phyloP scores from a whole-genome alignment of 1,140 invertebrate species.

The Drosophila truncata region DNA sequence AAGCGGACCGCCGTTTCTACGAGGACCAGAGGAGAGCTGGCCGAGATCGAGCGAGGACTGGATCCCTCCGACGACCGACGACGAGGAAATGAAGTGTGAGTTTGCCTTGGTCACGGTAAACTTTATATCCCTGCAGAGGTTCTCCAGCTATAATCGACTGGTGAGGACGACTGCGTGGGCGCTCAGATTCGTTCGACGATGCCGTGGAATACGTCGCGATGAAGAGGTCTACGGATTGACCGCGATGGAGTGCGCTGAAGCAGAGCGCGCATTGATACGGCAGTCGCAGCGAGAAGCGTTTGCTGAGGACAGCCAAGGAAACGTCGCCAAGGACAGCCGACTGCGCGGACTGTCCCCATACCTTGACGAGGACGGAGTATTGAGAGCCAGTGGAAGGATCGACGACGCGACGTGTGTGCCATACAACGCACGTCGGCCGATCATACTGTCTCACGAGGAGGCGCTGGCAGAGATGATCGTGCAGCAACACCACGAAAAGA shows the following conservation, averaged over 20 bases:
- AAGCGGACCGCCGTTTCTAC: neutral
- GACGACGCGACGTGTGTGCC: constrained; percentile 8
- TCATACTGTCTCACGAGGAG: constrained; percentile 5
- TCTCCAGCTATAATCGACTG: neutral
- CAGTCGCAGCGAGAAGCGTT: no score
- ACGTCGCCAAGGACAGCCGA: no score
- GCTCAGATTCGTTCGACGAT: neutral
- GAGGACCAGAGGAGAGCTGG: neutral
- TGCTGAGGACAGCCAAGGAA: no score
- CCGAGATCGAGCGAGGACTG: neutral
- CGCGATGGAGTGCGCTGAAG: neutral
- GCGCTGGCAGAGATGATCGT: neutral
- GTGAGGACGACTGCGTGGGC: neutral
- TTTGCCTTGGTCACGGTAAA: neutral
- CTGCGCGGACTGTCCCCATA: neutral
- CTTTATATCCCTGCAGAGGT: neutral
- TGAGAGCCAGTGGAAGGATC: neutral
- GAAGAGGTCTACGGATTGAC: neutral
- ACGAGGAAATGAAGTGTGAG: neutral
- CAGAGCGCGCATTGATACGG: neutral
- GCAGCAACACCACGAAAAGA: no score
- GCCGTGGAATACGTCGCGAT: neutral
- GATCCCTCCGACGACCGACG: neutral
- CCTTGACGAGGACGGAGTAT: neutral
- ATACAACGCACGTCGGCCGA: neutral